Conservation (phyloP, 2,888 invertebrate species). For the Phytoseiulus persimilis region DNA sequence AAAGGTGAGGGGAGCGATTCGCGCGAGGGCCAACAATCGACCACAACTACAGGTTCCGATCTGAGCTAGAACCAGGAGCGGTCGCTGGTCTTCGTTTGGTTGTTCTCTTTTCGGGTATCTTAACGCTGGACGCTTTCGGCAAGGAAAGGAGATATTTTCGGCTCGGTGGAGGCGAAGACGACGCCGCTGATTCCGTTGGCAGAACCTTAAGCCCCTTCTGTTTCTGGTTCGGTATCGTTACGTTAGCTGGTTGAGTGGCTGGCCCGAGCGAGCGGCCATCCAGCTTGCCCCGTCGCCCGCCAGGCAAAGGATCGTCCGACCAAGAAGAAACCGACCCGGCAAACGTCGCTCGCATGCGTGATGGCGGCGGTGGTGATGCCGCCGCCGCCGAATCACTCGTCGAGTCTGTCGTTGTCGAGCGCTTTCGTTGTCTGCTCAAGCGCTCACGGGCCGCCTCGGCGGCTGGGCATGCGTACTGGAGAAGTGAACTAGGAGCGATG, state of each 20-base stretch:
- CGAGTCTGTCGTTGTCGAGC: neutral
- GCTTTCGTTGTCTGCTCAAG: slow-evolving; percentile 5
- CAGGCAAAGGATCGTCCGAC: neutral
- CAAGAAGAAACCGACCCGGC: neutral
- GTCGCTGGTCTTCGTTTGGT: too few relatives aligned
- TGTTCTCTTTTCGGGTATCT: too few relatives aligned
- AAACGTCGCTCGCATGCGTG: neutral
- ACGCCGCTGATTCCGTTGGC: neutral
- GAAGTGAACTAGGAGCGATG: slow-evolving; percentile 5
- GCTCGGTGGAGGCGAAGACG: neutral
- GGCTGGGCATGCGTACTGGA: neutral
- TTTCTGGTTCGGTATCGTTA: neutral
- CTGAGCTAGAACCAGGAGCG: too few relatives aligned
- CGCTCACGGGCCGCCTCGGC: neutral
- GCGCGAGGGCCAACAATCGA: too few relatives aligned
- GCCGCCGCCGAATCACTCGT: neutral
- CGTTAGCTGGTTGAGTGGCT: neutral
- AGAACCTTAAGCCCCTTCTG: neutral
- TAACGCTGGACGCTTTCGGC: too few relatives aligned
- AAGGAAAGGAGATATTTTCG: neutral
- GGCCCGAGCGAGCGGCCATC: neutral
- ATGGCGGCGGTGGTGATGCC: neutral
- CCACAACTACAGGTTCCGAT: too few relatives aligned
- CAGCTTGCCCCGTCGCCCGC: neutral
- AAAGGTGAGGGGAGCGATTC: too few relatives aligned